A percentile compares a stretch with the other conserved stretches of the same genome.
These are phyloP conservation scores for Agapornis roseicollis DNA, from an alignment of 2,113 vertebrate genomes.

Conservation along the genomic window DNA sequence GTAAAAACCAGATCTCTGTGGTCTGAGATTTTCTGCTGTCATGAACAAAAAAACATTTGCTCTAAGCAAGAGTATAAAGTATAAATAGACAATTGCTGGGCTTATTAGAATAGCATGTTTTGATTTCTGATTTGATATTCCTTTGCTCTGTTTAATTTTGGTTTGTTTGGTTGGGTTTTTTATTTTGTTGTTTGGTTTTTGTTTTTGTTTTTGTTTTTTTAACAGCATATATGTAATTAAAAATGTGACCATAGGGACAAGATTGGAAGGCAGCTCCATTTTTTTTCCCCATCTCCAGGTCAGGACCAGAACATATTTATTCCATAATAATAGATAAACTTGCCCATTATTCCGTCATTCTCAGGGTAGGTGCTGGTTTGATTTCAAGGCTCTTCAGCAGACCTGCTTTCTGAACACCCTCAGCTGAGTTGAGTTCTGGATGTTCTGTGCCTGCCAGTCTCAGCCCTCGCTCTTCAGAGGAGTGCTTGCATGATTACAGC, in stretches of 20 bases:
- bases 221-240: background rate
- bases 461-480: background rate
- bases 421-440: background rate
- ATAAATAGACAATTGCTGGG: background rate
- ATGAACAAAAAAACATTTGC: background rate
- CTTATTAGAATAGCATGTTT: background rate
- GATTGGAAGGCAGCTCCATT: background rate
- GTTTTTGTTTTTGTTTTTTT: background rate
- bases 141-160: background rate
- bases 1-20: conserved; percentile 6
- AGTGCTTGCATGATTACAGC: background rate
- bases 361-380: background rate
- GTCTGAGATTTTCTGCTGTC: background rate
- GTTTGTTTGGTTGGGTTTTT: background rate
- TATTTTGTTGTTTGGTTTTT: no score
- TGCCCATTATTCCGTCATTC: background rate
- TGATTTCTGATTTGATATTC: background rate
- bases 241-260: background rate
- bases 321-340: background rate
- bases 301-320: background rate
- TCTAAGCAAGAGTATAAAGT: background rate
- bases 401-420: background rate
- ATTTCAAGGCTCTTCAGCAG: background rate
- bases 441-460: background rate
- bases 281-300: background rate